Evolutionary conservation across 2,113 vertebrate genomes (phyloP).

Genomic region (Barnardius zonarius): DNA sequence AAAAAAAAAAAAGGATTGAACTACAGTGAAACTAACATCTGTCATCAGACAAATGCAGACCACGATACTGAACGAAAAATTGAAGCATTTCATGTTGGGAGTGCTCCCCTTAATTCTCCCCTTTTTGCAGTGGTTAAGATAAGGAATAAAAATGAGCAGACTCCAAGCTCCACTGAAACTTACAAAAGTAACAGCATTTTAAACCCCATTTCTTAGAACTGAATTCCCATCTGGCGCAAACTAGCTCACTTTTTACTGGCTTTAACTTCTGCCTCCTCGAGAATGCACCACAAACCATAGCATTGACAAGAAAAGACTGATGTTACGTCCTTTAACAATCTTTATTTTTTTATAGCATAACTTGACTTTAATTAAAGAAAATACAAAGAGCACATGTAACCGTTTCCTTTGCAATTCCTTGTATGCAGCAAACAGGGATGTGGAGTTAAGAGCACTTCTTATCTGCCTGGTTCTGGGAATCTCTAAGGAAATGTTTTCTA

Average conservation of each 20-base stretch:
- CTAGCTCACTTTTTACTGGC: neutral
- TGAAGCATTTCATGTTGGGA: neutral
- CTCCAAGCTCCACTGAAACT: neutral
- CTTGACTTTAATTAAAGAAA: neutral
- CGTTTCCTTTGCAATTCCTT: neutral
- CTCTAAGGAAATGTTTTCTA: neutral
- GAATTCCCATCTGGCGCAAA: neutral
- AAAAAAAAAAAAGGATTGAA: neutral
- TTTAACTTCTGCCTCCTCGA: neutral
- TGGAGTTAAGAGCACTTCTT: neutral
- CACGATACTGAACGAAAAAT: rapidly evolving
- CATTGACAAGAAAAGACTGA: neutral
- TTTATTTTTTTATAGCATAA: neutral
- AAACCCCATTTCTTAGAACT: neutral
- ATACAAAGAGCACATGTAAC: neutral
- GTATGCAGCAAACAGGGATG: neutral
- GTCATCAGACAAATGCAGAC: neutral
- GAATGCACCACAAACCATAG: neutral
- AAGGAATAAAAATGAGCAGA: conserved; percentile 11
- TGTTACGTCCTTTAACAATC: neutral
- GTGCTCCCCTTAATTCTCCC: neutral
- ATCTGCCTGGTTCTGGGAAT: neutral
- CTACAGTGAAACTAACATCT: conserved; percentile 27
- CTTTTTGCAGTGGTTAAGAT: neutral
- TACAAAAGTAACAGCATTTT: neutral